These are phyloP conservation scores for Hafferia zeledoni DNA, from an alignment of 2,797 vertebrate species.

Conservation along the genomic window DNA sequence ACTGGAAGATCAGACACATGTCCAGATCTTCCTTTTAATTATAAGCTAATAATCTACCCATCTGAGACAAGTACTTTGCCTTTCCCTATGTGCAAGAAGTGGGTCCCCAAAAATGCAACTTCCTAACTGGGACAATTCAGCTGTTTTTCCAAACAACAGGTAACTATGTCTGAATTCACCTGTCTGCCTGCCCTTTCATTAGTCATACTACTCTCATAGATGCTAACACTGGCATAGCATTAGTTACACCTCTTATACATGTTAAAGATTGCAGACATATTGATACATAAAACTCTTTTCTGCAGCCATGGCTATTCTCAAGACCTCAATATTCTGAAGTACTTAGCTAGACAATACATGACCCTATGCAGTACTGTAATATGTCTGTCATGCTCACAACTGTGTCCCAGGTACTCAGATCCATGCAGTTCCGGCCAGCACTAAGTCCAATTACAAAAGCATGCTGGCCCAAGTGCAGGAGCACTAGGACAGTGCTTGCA, in stretches of 20 bases:
- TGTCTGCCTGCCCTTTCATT: not conserved
- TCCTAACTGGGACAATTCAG: not conserved
- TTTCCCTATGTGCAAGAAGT: not conserved
- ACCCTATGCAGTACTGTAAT: not conserved
- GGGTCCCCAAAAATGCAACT: not conserved
- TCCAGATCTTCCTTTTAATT: not conserved
- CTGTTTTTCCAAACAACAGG: not conserved
- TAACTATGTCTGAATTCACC: not conserved
- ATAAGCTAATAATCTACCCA: not conserved
- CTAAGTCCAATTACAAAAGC: not conserved
- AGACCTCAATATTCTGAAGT: accelerated
- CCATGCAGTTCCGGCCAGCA: not conserved
- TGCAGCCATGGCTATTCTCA: not conserved
- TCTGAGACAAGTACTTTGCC: not conserved
- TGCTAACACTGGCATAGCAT: no score
- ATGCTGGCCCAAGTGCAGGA: not conserved
- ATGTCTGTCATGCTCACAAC: not conserved
- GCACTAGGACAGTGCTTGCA: no score
- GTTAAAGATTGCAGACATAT: not conserved
- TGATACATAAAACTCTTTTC: not conserved
- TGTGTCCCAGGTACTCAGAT: not conserved
- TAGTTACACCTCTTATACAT: not conserved
- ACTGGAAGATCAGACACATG: not conserved
- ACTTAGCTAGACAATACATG: not conserved
- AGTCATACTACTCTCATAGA: not conserved